Conservation (phyloP, 2,888 invertebrate genomes). For the Drosophila paranaensis region DNA sequence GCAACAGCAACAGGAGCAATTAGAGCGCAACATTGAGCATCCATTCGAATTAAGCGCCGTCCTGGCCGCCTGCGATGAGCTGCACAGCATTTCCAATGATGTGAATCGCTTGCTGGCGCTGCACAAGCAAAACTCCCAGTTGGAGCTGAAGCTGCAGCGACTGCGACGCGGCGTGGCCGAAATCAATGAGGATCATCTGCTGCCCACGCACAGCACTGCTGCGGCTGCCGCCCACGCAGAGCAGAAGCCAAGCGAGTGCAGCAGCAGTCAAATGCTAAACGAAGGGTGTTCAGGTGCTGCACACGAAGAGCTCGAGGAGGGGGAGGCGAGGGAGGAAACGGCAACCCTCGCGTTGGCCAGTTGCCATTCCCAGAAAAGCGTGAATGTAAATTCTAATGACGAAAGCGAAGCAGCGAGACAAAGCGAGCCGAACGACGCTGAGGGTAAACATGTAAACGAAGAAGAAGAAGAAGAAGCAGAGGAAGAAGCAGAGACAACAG, state of each 20-base stretch:
- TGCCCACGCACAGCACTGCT: constrained; percentile 42
- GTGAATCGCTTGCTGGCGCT: constrained; percentile 81
- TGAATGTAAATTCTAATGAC: constrained; percentile 66
- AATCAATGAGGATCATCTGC: constrained; percentile 83
- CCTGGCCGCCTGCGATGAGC: constrained; percentile 77
- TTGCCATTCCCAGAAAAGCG: constrained; percentile 66
- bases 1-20: constrained; percentile 53
- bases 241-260: constrained; percentile 57
- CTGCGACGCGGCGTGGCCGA: constrained; percentile 81
- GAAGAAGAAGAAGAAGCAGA: constrained; percentile 12
- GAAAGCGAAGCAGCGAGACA: constrained; percentile 58
- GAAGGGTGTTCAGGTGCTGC: background rate
- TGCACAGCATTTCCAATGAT: constrained; percentile 83
- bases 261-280: constrained; percentile 25
- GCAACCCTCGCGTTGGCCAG: constrained; percentile 31
- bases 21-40: constrained; percentile 52
- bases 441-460: constrained; percentile 58
- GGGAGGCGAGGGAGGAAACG: background rate
- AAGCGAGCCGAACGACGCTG: constrained; percentile 46
- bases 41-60: constrained; percentile 57
- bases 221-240: constrained; percentile 60
- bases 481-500: constrained; percentile 32
- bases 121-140: constrained; percentile 79
- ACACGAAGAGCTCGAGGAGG: background rate
- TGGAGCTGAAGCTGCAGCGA: constrained; percentile 81